Conservation (phyloP, 2,797 vertebrate genomes). For the Bovichtus variegatus region DNA sequence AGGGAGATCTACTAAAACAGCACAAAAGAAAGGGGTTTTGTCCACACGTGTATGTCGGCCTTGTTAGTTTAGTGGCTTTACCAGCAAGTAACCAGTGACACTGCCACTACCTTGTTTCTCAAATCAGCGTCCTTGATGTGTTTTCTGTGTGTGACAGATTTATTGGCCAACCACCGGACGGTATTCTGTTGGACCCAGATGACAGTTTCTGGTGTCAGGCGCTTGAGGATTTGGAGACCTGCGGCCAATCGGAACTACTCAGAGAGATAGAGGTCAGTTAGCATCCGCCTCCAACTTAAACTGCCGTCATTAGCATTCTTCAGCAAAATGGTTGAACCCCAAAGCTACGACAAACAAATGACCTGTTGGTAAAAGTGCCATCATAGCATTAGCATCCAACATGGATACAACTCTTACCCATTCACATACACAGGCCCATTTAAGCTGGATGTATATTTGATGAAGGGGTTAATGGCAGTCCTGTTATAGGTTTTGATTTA, state of each 20-base stretch:
- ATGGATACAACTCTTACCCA: not conserved
- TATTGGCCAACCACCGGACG: constrained; percentile 89
- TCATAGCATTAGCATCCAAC: not conserved
- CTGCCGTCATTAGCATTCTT: not conserved
- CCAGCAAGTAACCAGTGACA: not conserved
- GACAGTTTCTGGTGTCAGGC: constrained; percentile 99
- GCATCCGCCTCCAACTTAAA: not conserved
- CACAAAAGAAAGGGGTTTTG: not conserved
- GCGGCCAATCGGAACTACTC: constrained; percentile 96
- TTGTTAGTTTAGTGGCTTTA: not conserved
- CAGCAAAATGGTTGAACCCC: not conserved
- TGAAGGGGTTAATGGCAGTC: too few species aligned
- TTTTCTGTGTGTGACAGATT: constrained; percentile 79
- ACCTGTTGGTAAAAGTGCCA: not conserved
- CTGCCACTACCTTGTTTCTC: not conserved
- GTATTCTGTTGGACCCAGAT: constrained; percentile 90
- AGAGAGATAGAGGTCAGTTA: constrained; percentile 94
- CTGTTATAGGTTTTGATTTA: too few species aligned
- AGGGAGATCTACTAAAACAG: not conserved
- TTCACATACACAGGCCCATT: not conserved
- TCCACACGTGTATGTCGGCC: not conserved
- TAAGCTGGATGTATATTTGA: not conserved
- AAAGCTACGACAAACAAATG: not conserved
- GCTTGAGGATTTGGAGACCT: constrained; percentile 97
- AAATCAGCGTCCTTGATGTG: not conserved